These are phyloP conservation scores for Heliconius charithonia DNA, from an alignment of 2,888 invertebrate genomes.

Conservation along the genomic window DNA sequence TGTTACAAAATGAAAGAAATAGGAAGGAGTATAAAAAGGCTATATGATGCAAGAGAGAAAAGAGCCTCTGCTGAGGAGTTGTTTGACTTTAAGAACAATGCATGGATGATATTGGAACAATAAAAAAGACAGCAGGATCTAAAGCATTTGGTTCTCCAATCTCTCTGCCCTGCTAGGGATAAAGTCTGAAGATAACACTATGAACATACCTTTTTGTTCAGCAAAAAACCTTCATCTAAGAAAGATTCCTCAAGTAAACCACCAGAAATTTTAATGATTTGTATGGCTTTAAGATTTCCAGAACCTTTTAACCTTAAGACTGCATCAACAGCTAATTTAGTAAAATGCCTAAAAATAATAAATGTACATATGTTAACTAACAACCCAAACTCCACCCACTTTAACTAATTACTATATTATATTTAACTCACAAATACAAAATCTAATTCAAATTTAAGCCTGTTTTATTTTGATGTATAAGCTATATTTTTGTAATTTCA, in stretches of 20 bases:
- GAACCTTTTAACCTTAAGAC: slow-evolving; percentile 97
- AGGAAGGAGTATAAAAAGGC: too few relatives aligned
- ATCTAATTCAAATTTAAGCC: too few relatives aligned
- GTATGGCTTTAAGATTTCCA: slow-evolving; percentile 97
- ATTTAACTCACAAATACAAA: too few relatives aligned
- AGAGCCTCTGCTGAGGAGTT: too few relatives aligned
- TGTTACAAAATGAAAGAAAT: too few relatives aligned
- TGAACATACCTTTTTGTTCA: slow-evolving; percentile 92
- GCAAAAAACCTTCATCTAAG: slow-evolving; percentile 96
- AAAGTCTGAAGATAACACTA: background rate
- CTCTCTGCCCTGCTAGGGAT: background rate
- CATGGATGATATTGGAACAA: background rate
- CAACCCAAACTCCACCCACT: background rate
- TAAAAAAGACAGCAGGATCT: background rate
- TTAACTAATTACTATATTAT: too few relatives aligned
- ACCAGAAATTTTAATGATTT: slow-evolving; percentile 98
- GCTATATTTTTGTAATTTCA: background rate
- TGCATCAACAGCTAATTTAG: slow-evolving; percentile 97
- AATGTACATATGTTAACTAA: background rate
- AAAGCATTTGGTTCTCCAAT: background rate
- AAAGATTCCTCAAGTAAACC: slow-evolving; percentile 97
- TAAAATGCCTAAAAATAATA: slow-evolving; percentile 86
- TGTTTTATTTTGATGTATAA: background rate
- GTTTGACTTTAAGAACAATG: background rate
- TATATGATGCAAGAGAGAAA: too few relatives aligned